These are phyloP conservation scores for Glaucomys volans DNA, from an alignment of 2,113 vertebrate species.

Conservation along the genomic window DNA sequence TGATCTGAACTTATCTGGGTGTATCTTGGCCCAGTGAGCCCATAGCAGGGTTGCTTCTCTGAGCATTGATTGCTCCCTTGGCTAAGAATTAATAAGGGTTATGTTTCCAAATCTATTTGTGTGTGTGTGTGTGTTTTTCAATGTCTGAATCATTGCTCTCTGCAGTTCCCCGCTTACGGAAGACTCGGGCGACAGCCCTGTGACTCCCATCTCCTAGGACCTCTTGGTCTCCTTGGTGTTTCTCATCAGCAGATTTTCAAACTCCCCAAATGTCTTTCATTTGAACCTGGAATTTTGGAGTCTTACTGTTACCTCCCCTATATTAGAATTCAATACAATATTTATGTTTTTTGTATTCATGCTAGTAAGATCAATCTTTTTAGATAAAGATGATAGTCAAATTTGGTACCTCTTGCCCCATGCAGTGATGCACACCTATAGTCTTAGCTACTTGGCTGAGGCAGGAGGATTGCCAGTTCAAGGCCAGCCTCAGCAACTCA, in stretches of 20 bases:
- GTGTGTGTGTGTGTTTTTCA: neutral
- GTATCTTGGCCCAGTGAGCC: neutral
- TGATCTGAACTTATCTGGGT: neutral
- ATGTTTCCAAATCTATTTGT: neutral
- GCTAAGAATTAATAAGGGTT: neutral
- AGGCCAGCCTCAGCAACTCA: too few relatives aligned
- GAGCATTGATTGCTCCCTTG: neutral
- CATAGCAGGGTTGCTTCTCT: neutral
- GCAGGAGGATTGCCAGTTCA: too few relatives aligned
- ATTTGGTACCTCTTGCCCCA: neutral
- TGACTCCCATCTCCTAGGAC: neutral
- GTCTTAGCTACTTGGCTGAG: too few relatives aligned
- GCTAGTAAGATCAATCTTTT: neutral
- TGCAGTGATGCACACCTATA: too few relatives aligned
- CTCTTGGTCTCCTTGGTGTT: slow-evolving; percentile 4
- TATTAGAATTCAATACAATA: neutral
- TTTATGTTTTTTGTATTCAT: neutral
- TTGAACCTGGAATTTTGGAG: neutral
- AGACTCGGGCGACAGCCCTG: neutral
- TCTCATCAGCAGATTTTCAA: neutral
- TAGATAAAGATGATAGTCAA: slow-evolving; percentile 11
- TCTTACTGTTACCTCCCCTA: neutral
- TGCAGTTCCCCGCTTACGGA: neutral
- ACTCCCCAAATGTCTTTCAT: neutral
- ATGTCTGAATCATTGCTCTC: neutral